Evolutionary conservation across 1,140 invertebrate genomes (phyloP).

Genomic region (Epicauta chinensis): DNA sequence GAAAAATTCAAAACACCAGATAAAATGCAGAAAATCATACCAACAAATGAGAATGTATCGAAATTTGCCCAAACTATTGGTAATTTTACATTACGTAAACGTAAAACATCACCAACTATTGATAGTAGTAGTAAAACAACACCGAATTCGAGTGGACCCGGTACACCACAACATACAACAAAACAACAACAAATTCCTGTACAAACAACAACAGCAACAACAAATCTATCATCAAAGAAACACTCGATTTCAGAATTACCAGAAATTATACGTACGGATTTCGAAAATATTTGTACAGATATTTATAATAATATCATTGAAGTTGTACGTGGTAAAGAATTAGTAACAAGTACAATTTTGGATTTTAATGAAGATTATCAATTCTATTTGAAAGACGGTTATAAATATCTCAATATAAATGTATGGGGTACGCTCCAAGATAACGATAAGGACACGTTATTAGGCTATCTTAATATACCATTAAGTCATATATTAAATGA

Average conservation of each 20-base stretch:
- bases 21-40: constrained; percentile 30
- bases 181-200: constrained; percentile 27
- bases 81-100: constrained; percentile 48
- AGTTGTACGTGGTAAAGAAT: constrained; percentile 47
- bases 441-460: constrained; percentile 50
- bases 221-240: constrained; percentile 38
- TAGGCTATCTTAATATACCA: constrained; percentile 77
- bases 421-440: constrained; percentile 57
- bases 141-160: constrained; percentile 47
- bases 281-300: constrained; percentile 21
- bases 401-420: constrained; percentile 75
- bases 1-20: constrained; percentile 3
- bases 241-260: constrained; percentile 35
- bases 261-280: constrained; percentile 32
- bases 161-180: constrained; percentile 41
- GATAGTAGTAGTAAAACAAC: constrained; percentile 49
- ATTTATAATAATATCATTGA: constrained; percentile 40
- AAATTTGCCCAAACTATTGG: constrained; percentile 42
- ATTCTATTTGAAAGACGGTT: constrained; percentile 61
- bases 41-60: constrained; percentile 39
- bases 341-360: constrained; percentile 48
- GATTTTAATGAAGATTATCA: constrained; percentile 69
- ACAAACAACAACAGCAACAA: no score
- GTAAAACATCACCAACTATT: constrained; percentile 49
- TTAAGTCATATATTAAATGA: constrained; percentile 67